Conservation (phyloP, 2,113 vertebrate genomes). For the Aix galericulata region DNA sequence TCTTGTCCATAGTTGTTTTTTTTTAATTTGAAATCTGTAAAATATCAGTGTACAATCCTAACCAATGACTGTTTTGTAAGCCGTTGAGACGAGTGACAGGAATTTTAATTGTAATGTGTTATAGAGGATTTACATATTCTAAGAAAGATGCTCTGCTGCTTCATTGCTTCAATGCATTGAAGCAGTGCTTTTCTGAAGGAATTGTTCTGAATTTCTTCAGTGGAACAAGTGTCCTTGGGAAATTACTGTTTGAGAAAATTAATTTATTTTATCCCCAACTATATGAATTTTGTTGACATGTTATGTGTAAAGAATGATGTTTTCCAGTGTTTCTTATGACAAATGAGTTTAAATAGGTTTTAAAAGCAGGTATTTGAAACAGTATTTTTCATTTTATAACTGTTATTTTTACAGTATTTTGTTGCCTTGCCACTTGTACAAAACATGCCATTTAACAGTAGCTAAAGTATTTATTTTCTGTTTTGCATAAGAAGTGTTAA, state of each 20-base stretch:
- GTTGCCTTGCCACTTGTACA: background rate
- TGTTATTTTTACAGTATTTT: background rate
- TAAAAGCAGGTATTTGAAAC: background rate
- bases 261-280: background rate
- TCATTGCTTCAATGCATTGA: background rate
- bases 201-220: background rate
- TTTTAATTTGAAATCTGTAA: background rate
- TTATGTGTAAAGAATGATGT: background rate
- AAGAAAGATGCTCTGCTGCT: background rate
- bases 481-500: background rate
- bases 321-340: background rate
- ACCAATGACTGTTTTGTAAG: background rate
- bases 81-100: background rate
- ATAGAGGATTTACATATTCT: background rate
- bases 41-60: background rate
- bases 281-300: background rate
- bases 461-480: background rate
- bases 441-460: background rate
- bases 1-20: background rate
- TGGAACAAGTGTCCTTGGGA: background rate
- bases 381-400: background rate
- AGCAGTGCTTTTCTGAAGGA: background rate
- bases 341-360: background rate
- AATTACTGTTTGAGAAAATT: background rate
- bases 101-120: background rate